phyloP scores from a whole-genome alignment of 2,113 vertebrate genomes.

The Labeo rohita region DNA sequence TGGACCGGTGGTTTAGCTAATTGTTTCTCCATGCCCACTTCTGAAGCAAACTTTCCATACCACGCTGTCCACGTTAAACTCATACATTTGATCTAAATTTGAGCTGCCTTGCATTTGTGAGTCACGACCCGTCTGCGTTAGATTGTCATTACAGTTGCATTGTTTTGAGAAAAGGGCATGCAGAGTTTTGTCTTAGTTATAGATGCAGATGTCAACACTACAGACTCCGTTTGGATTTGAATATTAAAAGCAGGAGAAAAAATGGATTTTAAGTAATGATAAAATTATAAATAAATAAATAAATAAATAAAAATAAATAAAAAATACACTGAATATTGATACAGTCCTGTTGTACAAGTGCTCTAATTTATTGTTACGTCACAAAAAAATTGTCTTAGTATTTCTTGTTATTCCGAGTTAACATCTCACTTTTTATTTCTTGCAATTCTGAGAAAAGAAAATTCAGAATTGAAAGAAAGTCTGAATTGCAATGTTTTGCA shows the following conservation, averaged over 20 bases:
- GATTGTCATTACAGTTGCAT: constrained; percentile 51
- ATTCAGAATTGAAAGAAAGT: too few species aligned
- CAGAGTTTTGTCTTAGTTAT: not conserved
- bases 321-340: too few species aligned
- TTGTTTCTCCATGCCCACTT: constrained; percentile 19
- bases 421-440: too few species aligned
- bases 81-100: constrained; percentile 50
- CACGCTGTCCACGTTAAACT: constrained; percentile 43
- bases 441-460: too few species aligned
- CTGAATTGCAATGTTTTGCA: too few species aligned
- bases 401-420: too few species aligned
- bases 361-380: too few species aligned
- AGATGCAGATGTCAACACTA: not conserved
- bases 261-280: too few species aligned
- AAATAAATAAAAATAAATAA: too few species aligned
- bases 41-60: constrained; percentile 42
- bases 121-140: constrained; percentile 48
- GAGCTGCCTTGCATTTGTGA: constrained; percentile 22
- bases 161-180: constrained; percentile 31
- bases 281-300: not conserved
- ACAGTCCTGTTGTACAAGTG: too few species aligned
- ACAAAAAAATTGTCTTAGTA: too few species aligned
- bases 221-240: not conserved
- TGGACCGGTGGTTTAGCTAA: not conserved
- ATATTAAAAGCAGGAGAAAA: not conserved